Base-by-base conservation (phyloP, 2,888 invertebrate species). In the Luperina testacea region DNA sequence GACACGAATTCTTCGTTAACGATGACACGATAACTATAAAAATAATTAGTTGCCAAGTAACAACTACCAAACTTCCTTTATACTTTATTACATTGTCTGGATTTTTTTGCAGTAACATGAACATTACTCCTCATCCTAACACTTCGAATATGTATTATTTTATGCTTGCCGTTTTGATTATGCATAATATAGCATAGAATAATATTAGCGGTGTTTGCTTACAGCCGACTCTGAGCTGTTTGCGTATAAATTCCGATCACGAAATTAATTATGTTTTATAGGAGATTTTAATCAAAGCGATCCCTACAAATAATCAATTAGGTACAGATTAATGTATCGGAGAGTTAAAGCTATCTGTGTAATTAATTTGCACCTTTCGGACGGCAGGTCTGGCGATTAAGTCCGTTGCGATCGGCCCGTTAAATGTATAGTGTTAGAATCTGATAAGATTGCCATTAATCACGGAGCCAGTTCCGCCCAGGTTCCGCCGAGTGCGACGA, bases 361-460 rank as follows among this genome's bases (percentile, higher is more conserved):
- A 95, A 95, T 96, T 95, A 95, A 95, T 95, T 95, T 92, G 90
- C 94, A 95, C 94, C 94, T 94, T 94, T 93, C 91, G 89, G 90
- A 88, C 88, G 89, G 85, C 87, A 90, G 92, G 92, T 89, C 89
- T 88, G 88, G 80, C 93, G 92, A 93, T 95, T 92, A 93, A 93
- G 92, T 92, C 84, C 87, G 90, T 88, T 90, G 87, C 90, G 92
- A 94, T 93, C 91, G 91, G 89, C 86, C 89, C 91, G 92, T 91
- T 92, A 92, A 94, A 93, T 94, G 92, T 93, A 92, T 92, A 93
- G 92, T 92, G 92, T 90, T 92, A 90, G 92, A 93, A 94, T 94
- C 94, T 93, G 94, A 95, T 94, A 94, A 95, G 94, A 94, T 94
- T 92, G 92, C 93, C 94, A 94, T 95, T 94, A 94, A 94, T 95